phyloP scores from a whole-genome alignment of 1,140 invertebrate genomes.

The Antheraea mylitta region DNA sequence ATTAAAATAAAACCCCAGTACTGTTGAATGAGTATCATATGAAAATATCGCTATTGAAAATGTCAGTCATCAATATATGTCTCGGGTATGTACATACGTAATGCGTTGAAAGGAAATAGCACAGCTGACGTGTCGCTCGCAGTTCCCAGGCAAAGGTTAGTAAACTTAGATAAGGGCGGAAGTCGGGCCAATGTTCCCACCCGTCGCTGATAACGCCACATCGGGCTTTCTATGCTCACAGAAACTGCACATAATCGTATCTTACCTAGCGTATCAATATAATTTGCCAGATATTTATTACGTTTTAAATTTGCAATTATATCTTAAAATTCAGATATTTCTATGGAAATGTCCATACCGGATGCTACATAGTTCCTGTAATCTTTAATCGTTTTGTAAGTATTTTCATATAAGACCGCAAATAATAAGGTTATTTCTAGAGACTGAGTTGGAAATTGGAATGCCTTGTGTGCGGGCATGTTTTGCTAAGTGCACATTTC shows the following conservation, averaged over 20 bases:
- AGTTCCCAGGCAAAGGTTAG: conserved; percentile 60
- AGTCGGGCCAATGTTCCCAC: conserved; percentile 58
- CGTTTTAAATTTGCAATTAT: background rate
- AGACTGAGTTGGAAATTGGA: too few species aligned
- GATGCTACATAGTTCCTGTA: too few species aligned
- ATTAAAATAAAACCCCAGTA: too few species aligned
- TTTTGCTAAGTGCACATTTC: too few species aligned
- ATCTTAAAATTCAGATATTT: too few species aligned
- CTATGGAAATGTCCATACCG: too few species aligned
- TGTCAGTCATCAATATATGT: background rate
- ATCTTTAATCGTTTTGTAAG: too few species aligned
- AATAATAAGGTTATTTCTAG: too few species aligned
- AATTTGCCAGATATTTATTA: background rate
- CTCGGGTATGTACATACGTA: background rate
- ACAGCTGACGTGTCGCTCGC: conserved; percentile 46
- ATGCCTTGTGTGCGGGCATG: too few species aligned
- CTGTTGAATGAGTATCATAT: background rate
- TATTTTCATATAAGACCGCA: too few species aligned
- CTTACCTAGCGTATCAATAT: background rate
- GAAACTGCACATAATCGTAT: background rate
- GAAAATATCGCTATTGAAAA: background rate
- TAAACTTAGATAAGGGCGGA: conserved; percentile 67
- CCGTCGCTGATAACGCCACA: conserved; percentile 48
- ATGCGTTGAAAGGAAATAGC: conserved; percentile 17
- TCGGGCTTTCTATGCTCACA: conserved; percentile 35